phyloP scores from a whole-genome alignment of 2,797 vertebrate genomes.

The Schizopygopsis pylzovi region DNA sequence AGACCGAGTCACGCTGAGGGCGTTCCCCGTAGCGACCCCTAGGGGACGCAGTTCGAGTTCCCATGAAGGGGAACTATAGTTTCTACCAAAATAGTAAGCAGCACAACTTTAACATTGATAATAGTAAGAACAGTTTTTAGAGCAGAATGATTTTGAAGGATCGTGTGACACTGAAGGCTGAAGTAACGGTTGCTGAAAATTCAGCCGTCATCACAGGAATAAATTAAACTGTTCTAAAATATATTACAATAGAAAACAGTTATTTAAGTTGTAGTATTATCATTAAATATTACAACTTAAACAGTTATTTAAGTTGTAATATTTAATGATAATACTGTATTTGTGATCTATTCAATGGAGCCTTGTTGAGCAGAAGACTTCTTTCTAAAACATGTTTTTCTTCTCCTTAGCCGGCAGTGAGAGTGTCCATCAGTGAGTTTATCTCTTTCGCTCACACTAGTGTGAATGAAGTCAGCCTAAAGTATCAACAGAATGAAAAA shows the following conservation, averaged over 20 bases:
- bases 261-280: too few species aligned
- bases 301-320: neutral
- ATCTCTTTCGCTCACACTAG: slow-evolving; percentile 79
- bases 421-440: slow-evolving; percentile 78
- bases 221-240: neutral
- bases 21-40: too few species aligned
- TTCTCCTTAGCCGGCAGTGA: slow-evolving; percentile 72
- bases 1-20: too few species aligned
- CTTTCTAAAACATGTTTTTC: slow-evolving; percentile 27
- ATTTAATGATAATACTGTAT: neutral
- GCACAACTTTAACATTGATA: neutral
- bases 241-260: neutral
- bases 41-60: too few species aligned
- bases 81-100: neutral
- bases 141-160: neutral
- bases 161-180: neutral
- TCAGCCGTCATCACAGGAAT: neutral
- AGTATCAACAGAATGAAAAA: slow-evolving; percentile 86
- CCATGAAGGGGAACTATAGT: too few species aligned
- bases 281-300: too few species aligned
- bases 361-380: neutral
- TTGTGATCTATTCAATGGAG: neutral
- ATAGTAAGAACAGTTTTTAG: neutral
- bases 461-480: slow-evolving; percentile 81
- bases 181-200: neutral